A percentile compares a stretch with the other conserved stretches of the same genome.
phyloP scores from a whole-genome alignment of 2,797 vertebrate genomes.

The Caiman crocodilus region DNA sequence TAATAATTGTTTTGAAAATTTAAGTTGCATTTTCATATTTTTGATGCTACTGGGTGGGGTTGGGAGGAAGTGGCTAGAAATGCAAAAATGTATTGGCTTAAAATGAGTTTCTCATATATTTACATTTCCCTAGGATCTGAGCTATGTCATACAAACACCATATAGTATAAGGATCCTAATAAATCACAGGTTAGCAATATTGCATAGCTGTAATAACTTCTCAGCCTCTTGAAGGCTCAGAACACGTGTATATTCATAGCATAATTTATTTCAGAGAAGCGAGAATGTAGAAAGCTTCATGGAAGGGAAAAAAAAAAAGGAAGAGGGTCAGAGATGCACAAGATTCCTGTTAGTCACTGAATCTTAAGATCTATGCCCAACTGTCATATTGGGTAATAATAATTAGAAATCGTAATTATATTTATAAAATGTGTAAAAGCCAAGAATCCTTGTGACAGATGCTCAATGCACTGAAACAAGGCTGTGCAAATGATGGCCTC shows the following conservation, averaged over 20 bases:
- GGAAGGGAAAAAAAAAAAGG: neutral
- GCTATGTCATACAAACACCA: neutral
- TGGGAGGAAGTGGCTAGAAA: too few species aligned
- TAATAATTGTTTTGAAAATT: too few species aligned
- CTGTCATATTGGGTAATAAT: neutral
- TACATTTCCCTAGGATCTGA: neutral
- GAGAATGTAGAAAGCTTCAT: conserved; percentile 13
- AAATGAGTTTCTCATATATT: neutral
- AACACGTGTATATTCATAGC: too few species aligned
- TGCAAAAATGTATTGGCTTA: neutral
- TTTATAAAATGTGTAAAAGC: neutral
- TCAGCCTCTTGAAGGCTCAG: too few species aligned
- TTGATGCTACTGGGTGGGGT: too few species aligned
- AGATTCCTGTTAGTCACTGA: neutral
- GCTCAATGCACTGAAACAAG: too few species aligned
- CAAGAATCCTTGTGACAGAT: too few species aligned
- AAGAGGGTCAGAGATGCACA: neutral
- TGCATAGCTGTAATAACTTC: too few species aligned
- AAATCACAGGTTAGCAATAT: too few species aligned
- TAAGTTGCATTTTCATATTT: too few species aligned
- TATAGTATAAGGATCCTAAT: neutral
- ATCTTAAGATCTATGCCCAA: neutral
- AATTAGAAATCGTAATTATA: neutral
- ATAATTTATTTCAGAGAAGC: neutral
- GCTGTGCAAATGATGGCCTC: too few species aligned